Base-by-base conservation (phyloP, 2,888 invertebrate genomes). In the Itoplectis maculator region DNA sequence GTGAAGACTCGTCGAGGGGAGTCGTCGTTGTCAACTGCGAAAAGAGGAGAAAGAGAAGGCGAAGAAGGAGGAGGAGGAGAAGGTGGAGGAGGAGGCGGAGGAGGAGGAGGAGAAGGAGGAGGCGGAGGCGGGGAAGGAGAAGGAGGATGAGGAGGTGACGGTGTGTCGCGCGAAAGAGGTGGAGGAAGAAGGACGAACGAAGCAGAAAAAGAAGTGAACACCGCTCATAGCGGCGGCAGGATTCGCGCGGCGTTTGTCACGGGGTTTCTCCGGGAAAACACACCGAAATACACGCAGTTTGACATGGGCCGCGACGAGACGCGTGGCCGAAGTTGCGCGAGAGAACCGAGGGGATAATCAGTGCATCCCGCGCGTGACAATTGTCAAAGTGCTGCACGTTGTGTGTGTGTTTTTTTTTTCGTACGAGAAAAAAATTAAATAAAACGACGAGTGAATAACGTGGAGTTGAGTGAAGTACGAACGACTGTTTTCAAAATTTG, bases 61-160 rank as follows among this genome's bases (percentile, higher is more conserved):
- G 74, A 63, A 59, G 45, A 63, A 84, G 85, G 75, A 77, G 40
- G 70, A 82, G 61, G 73, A 66, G 61, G 78, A 51, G 75, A 59
- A 49, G 84, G 81, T 82, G 79, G 84, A 81, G 84, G 83, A 86
- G 68, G 82, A 73, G 72, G 73, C 84, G 79, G 85, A 66, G 79
- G 82, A 84, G 87, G 85, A 77, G 45, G 49, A 45, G 37, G 47
- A 68, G 74, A 63, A 73, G 61, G 42, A 63, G 82, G 56, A 69
- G 73, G 65, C 54, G 47, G 66, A 83, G 83, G 76, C 74, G 47
- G 70, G 76, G 63, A 69, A 66, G 63, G 79, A 59, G 77, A 56
- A 49, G 85, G 81, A 83, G 80, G 83, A 81, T 83, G 82, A 85
- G 70, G 83, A 72, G 74, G 69, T 76, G 73, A 73, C 84, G 66